Evolutionary conservation across 1,140 invertebrate genomes (phyloP), one percentile per base, ranked within the genome.

Genomic region (Leptinotarsa defecta): DNA sequence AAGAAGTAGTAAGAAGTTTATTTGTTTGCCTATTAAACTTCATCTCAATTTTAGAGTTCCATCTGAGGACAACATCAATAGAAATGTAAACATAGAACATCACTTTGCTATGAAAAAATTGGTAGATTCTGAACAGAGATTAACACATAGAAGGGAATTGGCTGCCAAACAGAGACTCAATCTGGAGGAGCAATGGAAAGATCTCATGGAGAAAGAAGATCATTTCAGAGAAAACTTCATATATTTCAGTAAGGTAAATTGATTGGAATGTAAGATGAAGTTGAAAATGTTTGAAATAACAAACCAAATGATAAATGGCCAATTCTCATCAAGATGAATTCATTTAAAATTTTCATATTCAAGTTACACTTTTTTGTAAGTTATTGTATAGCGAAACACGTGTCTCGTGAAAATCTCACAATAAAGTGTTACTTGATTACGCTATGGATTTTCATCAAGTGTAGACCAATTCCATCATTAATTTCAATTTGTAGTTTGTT

Each of bases 211-310:
- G 13, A 79, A 77, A 64, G 76, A 79, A 49, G 20, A 49, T 6
- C 48, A 34, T 48, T 74, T 79, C 17, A 70, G 74, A 48, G 34
- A 77, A 20, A 77, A 73, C 17, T 79, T 79, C 48, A 74, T 77
- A 57, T 19, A 63, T 71, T 77, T 79, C 67, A 75, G 76, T 34
- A 43, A 77, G 64, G 78, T 77, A 71, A 48, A 22, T 34, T 34
- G 34, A 34, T 34, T 8, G 34, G 8, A 34, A 34, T 34, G 34
- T 8, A 34, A 34, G 8, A 34, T 34, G 6, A 34, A 34, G 8
- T 34, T 34, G 34, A 34, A 34, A 34, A 34, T 34, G 34, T 34
- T 34, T 34, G 34, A 34, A 34, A 11, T 34, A 34, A 34, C 11
- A 34, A 34, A 34, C 8, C 6, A 34, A 34, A 34, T 34, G 6